Conservation (phyloP, 2,797 vertebrate species). For the Rhinatrema bivittatum region DNA sequence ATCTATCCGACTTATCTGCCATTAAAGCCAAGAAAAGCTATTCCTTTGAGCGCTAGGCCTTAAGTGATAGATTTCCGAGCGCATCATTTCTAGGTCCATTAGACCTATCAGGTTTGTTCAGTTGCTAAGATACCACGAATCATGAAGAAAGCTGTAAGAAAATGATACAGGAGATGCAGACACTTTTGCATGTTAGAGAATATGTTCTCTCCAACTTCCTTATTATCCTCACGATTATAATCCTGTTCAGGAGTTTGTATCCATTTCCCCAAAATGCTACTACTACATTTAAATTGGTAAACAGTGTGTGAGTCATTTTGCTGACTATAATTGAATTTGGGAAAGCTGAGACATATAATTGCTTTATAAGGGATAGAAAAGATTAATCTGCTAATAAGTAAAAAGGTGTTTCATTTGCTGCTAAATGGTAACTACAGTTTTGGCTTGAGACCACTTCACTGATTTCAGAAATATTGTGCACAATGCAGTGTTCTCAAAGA, state of each 20-base stretch:
- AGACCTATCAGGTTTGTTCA: constrained; percentile 37
- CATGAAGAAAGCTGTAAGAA: constrained; percentile 45
- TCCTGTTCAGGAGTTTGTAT: constrained; percentile 38
- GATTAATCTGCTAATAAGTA: constrained; percentile 48
- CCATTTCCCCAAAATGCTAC: constrained; percentile 36
- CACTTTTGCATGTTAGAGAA: constrained; percentile 35
- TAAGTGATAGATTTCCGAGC: constrained; percentile 45
- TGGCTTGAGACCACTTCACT: constrained; percentile 54
- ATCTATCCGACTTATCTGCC: constrained; percentile 31
- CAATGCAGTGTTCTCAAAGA: constrained; percentile 47
- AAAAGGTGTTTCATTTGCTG: constrained; percentile 19
- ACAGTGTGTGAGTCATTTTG: constrained; percentile 40
- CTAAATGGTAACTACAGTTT: constrained; percentile 48
- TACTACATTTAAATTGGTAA: constrained; percentile 40
- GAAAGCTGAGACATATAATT: constrained; percentile 38
- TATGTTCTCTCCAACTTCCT: constrained; percentile 30
- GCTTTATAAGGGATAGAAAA: constrained; percentile 33
- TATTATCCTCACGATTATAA: constrained; percentile 48
- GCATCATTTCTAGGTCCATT: constrained; percentile 50
- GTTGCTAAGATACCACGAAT: constrained; percentile 61
- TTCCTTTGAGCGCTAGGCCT: constrained; percentile 32
- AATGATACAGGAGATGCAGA: constrained; percentile 38
- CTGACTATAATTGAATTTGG: constrained; percentile 36
- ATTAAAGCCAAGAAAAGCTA: constrained; percentile 35
- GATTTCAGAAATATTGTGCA: constrained; percentile 53